phyloP scores from a whole-genome alignment of 2,888 invertebrate species.

The Drosophila mulleri region DNA sequence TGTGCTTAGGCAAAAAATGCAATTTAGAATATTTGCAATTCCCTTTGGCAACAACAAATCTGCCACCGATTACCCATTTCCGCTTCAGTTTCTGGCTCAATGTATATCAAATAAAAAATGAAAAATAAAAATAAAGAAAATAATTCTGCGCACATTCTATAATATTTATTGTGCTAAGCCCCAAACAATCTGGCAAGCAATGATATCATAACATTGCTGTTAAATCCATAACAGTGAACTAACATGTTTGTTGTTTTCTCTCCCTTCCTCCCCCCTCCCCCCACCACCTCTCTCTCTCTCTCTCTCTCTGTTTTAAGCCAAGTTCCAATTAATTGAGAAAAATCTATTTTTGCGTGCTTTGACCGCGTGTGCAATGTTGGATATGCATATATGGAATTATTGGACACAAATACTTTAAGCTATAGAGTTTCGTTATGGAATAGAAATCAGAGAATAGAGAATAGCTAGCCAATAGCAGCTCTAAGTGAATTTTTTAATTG shows the following conservation, averaged over 20 bases:
- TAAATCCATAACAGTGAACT: background rate
- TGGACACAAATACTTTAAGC: background rate
- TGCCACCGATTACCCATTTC: conserved; percentile 42
- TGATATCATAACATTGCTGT: conserved; percentile 12
- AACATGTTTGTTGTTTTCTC: background rate
- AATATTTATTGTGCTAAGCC: conserved; percentile 15
- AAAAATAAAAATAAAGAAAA: background rate
- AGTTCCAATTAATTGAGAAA: conserved; percentile 6
- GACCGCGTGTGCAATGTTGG: background rate
- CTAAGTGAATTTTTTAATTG: no score
- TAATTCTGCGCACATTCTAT: background rate
- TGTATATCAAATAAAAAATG: conserved; percentile 6
- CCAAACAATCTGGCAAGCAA: conserved; percentile 13
- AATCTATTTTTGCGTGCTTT: background rate
- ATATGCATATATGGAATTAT: background rate
- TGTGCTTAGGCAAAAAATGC: conserved; percentile 69
- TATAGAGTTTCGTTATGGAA: background rate
- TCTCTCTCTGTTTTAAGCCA: background rate
- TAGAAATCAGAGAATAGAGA: no score
- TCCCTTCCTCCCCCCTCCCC: fast-evolving
- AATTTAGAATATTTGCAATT: conserved; percentile 80
- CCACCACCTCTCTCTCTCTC: no score
- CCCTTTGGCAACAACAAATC: conserved; percentile 69
- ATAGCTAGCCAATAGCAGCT: no score
- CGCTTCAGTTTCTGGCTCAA: conserved; percentile 18